These are phyloP conservation scores for Physocephala rufipes DNA, from an alignment of 2,888 invertebrate genomes.

Conservation along the genomic window DNA sequence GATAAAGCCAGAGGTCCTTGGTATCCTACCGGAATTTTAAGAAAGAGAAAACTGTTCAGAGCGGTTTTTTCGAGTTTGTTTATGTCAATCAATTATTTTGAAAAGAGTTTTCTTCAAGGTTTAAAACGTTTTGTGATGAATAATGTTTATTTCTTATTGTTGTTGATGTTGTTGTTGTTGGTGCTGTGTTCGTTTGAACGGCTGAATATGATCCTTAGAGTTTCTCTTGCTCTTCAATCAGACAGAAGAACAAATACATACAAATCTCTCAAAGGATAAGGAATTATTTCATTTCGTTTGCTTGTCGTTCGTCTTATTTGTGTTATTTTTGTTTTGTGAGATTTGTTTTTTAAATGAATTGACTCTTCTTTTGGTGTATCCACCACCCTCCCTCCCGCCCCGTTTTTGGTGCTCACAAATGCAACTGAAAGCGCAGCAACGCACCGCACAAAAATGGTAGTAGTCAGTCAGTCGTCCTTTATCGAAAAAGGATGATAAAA, in stretches of 20 bases:
- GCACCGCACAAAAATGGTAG: conserved; percentile 3
- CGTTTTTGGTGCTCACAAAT: conserved; percentile 31
- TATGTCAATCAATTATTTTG: conserved; percentile 6
- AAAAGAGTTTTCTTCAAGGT: conserved; percentile 38
- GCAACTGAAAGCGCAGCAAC: conserved; percentile 29
- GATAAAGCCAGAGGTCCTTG: background rate
- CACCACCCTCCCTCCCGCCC: background rate
- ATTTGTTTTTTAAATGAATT: background rate
- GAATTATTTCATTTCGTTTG: conserved; percentile 33
- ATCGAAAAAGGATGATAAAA: conserved; percentile 3
- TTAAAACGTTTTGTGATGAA: conserved; percentile 25
- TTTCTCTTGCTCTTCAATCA: conserved; percentile 57
- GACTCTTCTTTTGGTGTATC: conserved; percentile 32
- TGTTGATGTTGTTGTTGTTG: conserved; percentile 6
- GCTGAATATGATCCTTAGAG: conserved; percentile 29
- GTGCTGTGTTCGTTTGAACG: conserved; percentile 12
- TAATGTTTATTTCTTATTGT: conserved; percentile 23
- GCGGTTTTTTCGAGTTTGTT: background rate
- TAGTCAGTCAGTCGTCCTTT: background rate
- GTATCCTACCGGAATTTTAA: background rate
- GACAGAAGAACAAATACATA: conserved; percentile 61
- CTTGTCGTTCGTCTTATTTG: background rate
- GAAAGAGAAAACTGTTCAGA: too few species aligned
- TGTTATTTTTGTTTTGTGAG: background rate
- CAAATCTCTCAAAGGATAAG: conserved; percentile 19